phyloP scores from a whole-genome alignment of 2,888 invertebrate genomes.

The Leptopterna dolabrata region DNA sequence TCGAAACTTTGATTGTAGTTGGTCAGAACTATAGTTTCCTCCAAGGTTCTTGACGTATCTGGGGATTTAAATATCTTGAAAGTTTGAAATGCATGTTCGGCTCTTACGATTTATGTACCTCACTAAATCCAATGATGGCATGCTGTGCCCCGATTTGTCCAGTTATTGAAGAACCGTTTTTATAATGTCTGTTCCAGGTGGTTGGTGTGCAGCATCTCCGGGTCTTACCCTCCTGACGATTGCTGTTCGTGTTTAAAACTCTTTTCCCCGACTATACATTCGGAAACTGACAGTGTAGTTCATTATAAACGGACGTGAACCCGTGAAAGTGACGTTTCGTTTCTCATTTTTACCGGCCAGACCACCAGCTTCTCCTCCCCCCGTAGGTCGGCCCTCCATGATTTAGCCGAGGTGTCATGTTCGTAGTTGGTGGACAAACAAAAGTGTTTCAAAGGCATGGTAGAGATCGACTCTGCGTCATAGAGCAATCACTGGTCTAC shows the following conservation, averaged over 20 bases:
- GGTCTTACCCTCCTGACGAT: conserved; percentile 50
- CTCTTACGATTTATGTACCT: no score
- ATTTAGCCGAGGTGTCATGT: conserved; percentile 59
- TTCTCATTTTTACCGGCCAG: neutral
- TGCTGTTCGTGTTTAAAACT: neutral
- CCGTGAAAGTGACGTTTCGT: neutral
- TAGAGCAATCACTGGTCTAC: conserved; percentile 59
- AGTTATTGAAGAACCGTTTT: neutral
- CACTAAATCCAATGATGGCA: no score
- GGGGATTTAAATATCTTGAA: no score
- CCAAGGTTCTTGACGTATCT: no score
- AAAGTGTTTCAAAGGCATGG: conserved; percentile 58
- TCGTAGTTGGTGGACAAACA: conserved; percentile 55
- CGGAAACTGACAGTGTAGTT: neutral
- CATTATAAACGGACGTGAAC: conserved; percentile 29
- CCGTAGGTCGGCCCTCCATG: conserved; percentile 49
- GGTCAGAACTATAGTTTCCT: no score
- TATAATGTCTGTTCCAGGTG: conserved; percentile 38
- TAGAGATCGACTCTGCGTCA: conserved; percentile 57
- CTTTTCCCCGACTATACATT: neutral
- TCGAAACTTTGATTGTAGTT: no score
- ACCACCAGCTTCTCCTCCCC: neutral
- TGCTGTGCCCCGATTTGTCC: no score
- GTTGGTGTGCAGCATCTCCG: conserved; percentile 26
- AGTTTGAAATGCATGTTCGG: no score